Conservation (phyloP, 2,797 vertebrate species). For the Neomorphus geoffroyi region DNA sequence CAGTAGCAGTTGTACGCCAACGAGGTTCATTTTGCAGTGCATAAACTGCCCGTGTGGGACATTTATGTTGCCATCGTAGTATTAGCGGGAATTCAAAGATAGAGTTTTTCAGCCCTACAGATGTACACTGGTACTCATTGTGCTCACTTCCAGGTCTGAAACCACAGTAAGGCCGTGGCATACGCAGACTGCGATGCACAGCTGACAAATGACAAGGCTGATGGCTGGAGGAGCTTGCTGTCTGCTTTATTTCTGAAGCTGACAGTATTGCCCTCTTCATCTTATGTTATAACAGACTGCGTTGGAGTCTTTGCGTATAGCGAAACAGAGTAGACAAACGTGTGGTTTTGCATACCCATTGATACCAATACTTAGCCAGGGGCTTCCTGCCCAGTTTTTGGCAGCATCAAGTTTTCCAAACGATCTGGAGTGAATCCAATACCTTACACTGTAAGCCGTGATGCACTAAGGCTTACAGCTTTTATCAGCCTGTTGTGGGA, state of each 20-base stretch:
- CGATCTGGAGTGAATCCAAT: neutral
- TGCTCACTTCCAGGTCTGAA: neutral
- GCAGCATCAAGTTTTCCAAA: neutral
- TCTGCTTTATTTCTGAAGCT: neutral
- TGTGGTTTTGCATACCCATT: neutral
- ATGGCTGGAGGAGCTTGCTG: neutral
- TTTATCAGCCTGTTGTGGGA: neutral
- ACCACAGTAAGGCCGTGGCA: neutral
- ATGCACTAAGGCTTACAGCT: neutral
- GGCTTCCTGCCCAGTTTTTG: neutral
- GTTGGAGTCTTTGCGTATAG: neutral
- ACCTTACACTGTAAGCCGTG: neutral
- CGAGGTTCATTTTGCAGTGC: neutral
- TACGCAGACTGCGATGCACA: neutral
- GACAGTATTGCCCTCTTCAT: neutral
- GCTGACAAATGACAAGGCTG: neutral
- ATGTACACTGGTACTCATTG: fast-evolving
- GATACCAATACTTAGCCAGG: neutral
- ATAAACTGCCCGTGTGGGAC: neutral
- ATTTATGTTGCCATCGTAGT: neutral
- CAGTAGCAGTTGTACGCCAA: neutral
- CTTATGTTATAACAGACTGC: neutral
- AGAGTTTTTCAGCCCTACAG: neutral
- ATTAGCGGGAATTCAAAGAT: neutral
- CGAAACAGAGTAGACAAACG: neutral